These are phyloP conservation scores for Microplitis manilae DNA, from an alignment of 2,888 invertebrate genomes.

Conservation along the genomic window DNA sequence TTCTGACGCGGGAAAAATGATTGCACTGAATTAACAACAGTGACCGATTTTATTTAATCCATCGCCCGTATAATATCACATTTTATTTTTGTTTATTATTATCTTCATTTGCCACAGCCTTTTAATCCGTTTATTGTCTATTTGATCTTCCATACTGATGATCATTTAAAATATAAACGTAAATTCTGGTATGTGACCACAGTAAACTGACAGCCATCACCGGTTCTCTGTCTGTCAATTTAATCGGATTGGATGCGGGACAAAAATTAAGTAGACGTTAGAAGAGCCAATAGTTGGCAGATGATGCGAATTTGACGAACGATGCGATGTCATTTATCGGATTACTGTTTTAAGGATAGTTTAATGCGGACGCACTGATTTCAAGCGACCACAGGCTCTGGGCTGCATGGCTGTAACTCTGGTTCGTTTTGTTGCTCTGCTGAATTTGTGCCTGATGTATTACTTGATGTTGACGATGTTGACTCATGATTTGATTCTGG, in stretches of 20 bases:
- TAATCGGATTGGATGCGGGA: slow-evolving; percentile 40
- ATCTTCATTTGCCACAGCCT: neutral
- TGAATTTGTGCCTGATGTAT: slow-evolving; percentile 54
- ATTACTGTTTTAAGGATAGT: neutral
- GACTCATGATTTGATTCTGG: slow-evolving; percentile 70
- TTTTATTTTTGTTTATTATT: neutral
- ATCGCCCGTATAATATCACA: slow-evolving; percentile 11
- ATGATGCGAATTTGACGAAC: slow-evolving; percentile 25
- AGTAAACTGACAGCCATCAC: slow-evolving; percentile 13
- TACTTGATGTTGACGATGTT: slow-evolving; percentile 61
- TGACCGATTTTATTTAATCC: slow-evolving; percentile 31
- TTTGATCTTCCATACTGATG: neutral
- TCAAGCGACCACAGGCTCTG: slow-evolving; percentile 70
- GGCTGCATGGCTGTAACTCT: slow-evolving; percentile 67
- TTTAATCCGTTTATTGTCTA: slow-evolving; percentile 1
- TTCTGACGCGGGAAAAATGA: slow-evolving; percentile 35
- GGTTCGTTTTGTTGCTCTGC: slow-evolving; percentile 66
- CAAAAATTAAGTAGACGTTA: slow-evolving; percentile 36
- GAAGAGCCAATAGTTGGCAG: slow-evolving; percentile 23
- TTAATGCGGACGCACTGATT: slow-evolving; percentile 29
- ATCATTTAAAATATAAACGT: slow-evolving; percentile 15
- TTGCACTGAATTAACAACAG: slow-evolving; percentile 41
- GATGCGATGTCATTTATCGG: slow-evolving; percentile 17
- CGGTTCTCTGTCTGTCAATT: slow-evolving; percentile 45
- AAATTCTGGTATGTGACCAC: slow-evolving; percentile 23